Base-by-base conservation (phyloP, 2,797 vertebrate species). In the Alfaro cultratus region DNA sequence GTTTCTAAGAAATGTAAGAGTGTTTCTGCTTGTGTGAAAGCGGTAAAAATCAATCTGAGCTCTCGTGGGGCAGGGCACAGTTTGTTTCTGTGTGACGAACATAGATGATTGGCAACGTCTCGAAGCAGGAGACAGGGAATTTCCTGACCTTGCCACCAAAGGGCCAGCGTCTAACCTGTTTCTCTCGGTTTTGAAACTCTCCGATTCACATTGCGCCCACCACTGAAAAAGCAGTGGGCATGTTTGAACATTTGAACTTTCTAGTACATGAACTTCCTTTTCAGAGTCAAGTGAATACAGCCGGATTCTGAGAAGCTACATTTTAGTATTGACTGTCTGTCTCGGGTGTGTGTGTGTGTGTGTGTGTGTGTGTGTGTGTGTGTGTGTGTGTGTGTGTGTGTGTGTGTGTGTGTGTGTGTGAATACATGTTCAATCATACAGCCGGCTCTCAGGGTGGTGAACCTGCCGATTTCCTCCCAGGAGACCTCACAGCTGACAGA, bases 191-290 rank as follows among this genome's bases (percentile, higher is more conserved):
- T 34, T 84, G n/a, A 86, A 89, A 87, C 64, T 45, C 60, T 47
- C 3, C 84, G 82, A 93, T 75, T 94, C 80, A 91, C 89, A 81
- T 73, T 39, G 45, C 29, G 74, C 26, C 41, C 13, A 21, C n/a
- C 41, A 85, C 43, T 77, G 70, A 85, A 83, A 85, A 77, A 83
- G 43, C 77, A 80, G 81, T 85, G 84, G 90, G 90, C 70, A 86
- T 34, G 15, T 47, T 21, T 94, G 93, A 95, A 92, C 92, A 82
- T 93, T 92, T 95, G 91, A 96, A 95, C 95, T 95, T 85, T 95
- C 92, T 80, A 41, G 62, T 47, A 31, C 1, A 23, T 9, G 68
- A 1, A 68, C 70, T 73, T 76, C 21, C 16, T 36, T 1, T 0
- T 29, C 39, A 41, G 11, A 75, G 39, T 23, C 47, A 15, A 82